A percentile compares a stretch with the other conserved stretches of the same genome.
phyloP scores from a whole-genome alignment of 2,113 vertebrate genomes.

The Bubo blakistoni region DNA sequence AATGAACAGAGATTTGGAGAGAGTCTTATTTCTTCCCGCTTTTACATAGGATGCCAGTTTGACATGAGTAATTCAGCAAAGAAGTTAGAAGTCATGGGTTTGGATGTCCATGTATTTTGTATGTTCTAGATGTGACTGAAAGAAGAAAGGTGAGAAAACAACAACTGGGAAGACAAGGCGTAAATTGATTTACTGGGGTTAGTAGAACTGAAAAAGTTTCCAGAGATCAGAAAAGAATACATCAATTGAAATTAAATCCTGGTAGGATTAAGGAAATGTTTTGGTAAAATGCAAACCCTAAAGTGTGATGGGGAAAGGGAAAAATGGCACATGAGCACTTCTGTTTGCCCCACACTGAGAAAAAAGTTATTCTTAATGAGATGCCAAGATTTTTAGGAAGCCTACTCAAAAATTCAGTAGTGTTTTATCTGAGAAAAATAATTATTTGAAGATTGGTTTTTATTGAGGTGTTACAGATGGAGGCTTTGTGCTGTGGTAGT shows the following conservation, averaged over 20 bases:
- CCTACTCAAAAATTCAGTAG: constrained; percentile 22
- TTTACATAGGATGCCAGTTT: background rate
- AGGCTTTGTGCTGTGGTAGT: constrained; percentile 38
- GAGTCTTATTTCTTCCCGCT: background rate
- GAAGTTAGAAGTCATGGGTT: background rate
- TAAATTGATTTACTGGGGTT: background rate
- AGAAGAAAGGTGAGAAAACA: background rate
- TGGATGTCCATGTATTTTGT: background rate
- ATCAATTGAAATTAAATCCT: background rate
- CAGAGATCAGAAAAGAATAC: background rate
- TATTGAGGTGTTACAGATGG: constrained; percentile 52
- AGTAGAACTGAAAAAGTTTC: background rate
- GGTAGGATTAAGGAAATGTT: background rate
- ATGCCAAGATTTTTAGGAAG: constrained; percentile 1
- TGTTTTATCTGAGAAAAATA: constrained; percentile 45
- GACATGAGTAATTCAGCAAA: background rate
- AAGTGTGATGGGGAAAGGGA: background rate
- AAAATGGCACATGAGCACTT: background rate
- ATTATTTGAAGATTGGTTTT: constrained; percentile 41
- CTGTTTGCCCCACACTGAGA: background rate
- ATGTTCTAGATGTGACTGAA: background rate
- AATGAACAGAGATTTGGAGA: background rate
- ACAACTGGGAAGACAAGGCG: background rate
- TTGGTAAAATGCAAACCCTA: background rate
- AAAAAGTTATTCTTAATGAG: constrained; percentile 30